These are phyloP conservation scores for Entomobrya proxima DNA, from an alignment of 2,888 invertebrate species.

Conservation along the genomic window DNA sequence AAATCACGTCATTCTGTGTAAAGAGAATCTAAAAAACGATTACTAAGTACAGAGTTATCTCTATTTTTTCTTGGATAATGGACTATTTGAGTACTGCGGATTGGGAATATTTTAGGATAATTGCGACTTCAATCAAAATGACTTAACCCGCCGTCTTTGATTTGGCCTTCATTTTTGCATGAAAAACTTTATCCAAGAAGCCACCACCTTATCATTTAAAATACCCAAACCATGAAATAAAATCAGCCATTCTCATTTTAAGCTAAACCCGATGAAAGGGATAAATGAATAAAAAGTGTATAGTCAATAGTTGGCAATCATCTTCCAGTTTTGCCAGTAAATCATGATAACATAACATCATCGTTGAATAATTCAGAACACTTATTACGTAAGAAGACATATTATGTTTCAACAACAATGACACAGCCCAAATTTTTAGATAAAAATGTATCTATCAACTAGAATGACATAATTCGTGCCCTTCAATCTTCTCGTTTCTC, in stretches of 20 bases:
- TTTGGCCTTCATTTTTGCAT: constrained; percentile 38
- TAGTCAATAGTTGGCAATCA: background rate
- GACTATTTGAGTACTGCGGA: too few species aligned
- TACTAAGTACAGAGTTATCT: background rate
- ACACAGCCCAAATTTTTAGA: background rate
- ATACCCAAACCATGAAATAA: too few species aligned
- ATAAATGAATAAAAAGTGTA: background rate
- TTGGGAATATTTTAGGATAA: constrained; percentile 24
- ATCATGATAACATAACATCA: too few species aligned
- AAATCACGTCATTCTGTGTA: background rate
- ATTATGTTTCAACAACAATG: background rate
- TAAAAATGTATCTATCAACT: constrained; percentile 8
- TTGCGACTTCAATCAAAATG: background rate
- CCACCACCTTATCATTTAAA: background rate
- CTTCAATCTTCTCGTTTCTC: constrained; percentile 1
- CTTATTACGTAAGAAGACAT: too few species aligned
- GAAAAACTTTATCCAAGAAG: background rate
- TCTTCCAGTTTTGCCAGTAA: background rate
- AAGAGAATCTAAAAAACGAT: background rate
- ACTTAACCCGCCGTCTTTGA: constrained; percentile 20
- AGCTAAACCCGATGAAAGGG: too few species aligned
- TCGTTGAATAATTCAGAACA: too few species aligned
- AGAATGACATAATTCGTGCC: constrained; percentile 4
- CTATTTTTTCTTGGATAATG: too few species aligned
- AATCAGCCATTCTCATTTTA: too few species aligned